phyloP scores from a whole-genome alignment of 2,888 invertebrate genomes.

The Drosophila algonquin region DNA sequence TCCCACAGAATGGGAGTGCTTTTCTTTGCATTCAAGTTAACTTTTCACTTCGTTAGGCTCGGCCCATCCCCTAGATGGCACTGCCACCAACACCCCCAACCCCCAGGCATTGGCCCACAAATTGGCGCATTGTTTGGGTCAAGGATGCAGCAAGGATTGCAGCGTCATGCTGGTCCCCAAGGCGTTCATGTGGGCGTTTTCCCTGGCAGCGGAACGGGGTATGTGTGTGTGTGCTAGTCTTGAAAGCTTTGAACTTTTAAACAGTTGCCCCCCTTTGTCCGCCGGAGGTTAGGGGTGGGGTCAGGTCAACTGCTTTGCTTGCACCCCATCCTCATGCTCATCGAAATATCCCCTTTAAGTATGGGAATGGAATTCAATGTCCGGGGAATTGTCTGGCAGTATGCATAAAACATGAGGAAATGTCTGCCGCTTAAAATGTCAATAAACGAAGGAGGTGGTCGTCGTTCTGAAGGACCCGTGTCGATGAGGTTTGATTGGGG shows the following conservation, averaged over 20 bases:
- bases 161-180: conserved; percentile 44
- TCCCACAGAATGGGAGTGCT: conserved; percentile 3
- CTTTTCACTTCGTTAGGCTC: conserved; percentile 23
- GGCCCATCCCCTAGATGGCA: not conserved
- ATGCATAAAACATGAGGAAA: conserved; percentile 70
- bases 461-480: not conserved
- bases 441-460: conserved; percentile 32
- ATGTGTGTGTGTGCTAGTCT: conserved; percentile 30
- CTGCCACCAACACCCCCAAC: not conserved
- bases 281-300: conserved; percentile 1
- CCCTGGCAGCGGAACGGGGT: conserved; percentile 37
- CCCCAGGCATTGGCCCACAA: conserved; percentile 49
- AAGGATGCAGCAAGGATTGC: conserved; percentile 59
- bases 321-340: not conserved
- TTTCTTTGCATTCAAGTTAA: conserved; percentile 23
- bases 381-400: conserved; percentile 45
- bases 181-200: conserved; percentile 17
- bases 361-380: conserved; percentile 56
- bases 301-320: conserved; percentile 13
- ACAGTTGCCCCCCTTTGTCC: conserved; percentile 8
- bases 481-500: not conserved
- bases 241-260: conserved; percentile 70
- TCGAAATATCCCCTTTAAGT: conserved; percentile 26
- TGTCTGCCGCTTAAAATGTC: conserved; percentile 58
- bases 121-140: conserved; percentile 73